Conservation (phyloP, 2,797 vertebrate genomes). For the Sciaenops ocellatus region DNA sequence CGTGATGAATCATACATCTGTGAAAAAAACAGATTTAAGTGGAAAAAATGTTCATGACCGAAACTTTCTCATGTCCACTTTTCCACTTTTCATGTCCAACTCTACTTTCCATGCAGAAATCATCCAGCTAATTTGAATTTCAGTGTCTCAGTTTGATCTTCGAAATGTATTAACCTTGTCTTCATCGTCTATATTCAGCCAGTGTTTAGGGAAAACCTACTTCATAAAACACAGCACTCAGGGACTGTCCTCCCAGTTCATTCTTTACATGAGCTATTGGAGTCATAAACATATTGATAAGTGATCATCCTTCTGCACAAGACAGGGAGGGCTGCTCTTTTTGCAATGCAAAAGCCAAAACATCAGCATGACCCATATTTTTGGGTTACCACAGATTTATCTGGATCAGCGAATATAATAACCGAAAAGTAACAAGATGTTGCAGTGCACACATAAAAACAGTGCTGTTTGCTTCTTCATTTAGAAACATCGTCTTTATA, state of each 20-base stretch:
- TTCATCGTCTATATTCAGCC: too few species aligned
- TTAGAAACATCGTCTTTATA: too few species aligned
- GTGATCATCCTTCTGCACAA: not conserved
- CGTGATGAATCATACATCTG: slow-evolving; percentile 8
- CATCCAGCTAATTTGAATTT: slow-evolving; percentile 1
- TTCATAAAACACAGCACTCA: too few species aligned
- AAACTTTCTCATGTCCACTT: not conserved
- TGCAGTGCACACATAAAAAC: not conserved
- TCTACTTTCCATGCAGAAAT: slow-evolving; percentile 7
- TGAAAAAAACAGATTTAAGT: slow-evolving; percentile 16
- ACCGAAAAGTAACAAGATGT: not conserved
- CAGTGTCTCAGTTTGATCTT: not conserved
- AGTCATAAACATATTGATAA: not conserved
- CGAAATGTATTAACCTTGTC: not conserved
- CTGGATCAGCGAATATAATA: too few species aligned
- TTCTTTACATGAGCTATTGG: not conserved
- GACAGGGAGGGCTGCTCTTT: not conserved
- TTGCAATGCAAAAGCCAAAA: not conserved
- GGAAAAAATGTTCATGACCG: slow-evolving; percentile 18
- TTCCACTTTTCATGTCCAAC: slow-evolving; percentile 1
- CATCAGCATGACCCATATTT: not conserved
- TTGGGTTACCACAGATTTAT: not conserved
- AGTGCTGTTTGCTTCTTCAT: not conserved
- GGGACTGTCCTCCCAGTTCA: not conserved
- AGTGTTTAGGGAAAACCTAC: not conserved